phyloP scores from a whole-genome alignment of 2,797 vertebrate species.

The Fratercula arctica region DNA sequence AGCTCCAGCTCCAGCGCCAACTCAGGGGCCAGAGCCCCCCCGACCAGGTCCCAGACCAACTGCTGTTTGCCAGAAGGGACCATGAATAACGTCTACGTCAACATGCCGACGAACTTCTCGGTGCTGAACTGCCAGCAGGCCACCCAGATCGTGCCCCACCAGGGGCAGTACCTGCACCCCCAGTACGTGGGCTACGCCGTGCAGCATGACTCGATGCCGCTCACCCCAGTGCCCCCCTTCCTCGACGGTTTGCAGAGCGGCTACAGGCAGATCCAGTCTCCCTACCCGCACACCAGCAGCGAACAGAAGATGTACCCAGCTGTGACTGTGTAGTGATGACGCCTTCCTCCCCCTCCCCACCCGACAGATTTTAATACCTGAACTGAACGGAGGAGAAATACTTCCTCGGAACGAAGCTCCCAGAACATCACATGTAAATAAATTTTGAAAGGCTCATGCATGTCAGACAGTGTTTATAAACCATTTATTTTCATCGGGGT shows the following conservation, averaged over 20 bases:
- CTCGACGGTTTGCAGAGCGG: conserved; percentile 87
- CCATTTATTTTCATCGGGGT: conserved; percentile 34
- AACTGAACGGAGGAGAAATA: not conserved
- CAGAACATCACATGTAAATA: conserved; percentile 58
- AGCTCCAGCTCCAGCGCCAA: conserved; percentile 96
- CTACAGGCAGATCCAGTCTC: conserved; percentile 91
- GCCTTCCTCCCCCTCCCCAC: not conserved
- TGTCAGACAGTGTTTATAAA: conserved; percentile 44
- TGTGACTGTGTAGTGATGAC: conserved; percentile 85
- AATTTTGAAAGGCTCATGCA: conserved; percentile 16
- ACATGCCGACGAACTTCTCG: conserved; percentile 98
- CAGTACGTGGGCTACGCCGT: conserved; percentile 92
- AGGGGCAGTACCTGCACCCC: conserved; percentile 94
- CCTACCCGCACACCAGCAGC: conserved; percentile 85
- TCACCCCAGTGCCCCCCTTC: conserved; percentile 81
- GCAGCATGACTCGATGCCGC: conserved; percentile 84
- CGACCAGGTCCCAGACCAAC: conserved; percentile 91
- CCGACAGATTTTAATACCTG: not conserved
- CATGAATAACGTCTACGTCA: conserved; percentile 91
- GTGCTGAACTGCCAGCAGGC: conserved; percentile 98
- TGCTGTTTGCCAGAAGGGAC: conserved; percentile 91
- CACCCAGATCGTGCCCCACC: conserved; percentile 94
- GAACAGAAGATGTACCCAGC: conserved; percentile 94
- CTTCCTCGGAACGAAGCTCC: not conserved
- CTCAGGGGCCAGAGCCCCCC: conserved; percentile 79